A percentile compares a stretch with the other conserved stretches of the same genome.
phyloP scores from a whole-genome alignment of 2,888 invertebrate species.

The Pteria penguin region DNA sequence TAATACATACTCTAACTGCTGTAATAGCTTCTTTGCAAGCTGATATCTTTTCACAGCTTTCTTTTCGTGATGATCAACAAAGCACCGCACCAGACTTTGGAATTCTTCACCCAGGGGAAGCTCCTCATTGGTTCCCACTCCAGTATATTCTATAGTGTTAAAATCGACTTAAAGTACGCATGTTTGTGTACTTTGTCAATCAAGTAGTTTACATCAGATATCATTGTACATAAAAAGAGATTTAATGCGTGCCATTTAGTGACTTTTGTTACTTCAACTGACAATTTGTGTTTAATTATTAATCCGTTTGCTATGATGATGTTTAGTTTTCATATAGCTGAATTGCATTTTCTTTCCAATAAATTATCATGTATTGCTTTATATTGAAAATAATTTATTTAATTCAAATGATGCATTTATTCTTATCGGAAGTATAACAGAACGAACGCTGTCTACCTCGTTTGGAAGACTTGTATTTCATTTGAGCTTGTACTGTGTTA shows the following conservation, averaged over 20 bases:
- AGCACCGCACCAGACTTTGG: constrained; percentile 75
- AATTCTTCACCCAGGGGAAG: constrained; percentile 79
- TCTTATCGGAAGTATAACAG: neutral
- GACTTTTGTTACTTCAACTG: too few relatives aligned
- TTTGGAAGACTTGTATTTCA: constrained; percentile 72
- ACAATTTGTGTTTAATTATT: too few relatives aligned
- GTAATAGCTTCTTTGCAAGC: constrained; percentile 71
- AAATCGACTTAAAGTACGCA: too few relatives aligned
- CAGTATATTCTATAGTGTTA: constrained; percentile 72
- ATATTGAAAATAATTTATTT: too few relatives aligned
- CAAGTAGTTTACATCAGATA: too few relatives aligned
- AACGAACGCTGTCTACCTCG: constrained; percentile 62
- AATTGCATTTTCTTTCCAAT: too few relatives aligned
- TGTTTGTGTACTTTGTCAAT: too few relatives aligned
- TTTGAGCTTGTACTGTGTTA: constrained; percentile 79
- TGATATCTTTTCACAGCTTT: constrained; percentile 67
- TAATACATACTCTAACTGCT: constrained; percentile 74
- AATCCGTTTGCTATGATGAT: too few relatives aligned
- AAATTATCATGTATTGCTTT: too few relatives aligned
- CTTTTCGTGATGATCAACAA: constrained; percentile 71
- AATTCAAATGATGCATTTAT: neutral
- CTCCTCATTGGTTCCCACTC: constrained; percentile 76
- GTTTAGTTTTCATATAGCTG: too few relatives aligned
- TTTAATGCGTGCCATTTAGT: too few relatives aligned
- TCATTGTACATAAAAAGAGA: too few relatives aligned